A percentile compares a stretch with the other conserved stretches of the same genome.
Conservation (phyloP, 2,113 vertebrate species). For the Hipposideros armiger region DNA sequence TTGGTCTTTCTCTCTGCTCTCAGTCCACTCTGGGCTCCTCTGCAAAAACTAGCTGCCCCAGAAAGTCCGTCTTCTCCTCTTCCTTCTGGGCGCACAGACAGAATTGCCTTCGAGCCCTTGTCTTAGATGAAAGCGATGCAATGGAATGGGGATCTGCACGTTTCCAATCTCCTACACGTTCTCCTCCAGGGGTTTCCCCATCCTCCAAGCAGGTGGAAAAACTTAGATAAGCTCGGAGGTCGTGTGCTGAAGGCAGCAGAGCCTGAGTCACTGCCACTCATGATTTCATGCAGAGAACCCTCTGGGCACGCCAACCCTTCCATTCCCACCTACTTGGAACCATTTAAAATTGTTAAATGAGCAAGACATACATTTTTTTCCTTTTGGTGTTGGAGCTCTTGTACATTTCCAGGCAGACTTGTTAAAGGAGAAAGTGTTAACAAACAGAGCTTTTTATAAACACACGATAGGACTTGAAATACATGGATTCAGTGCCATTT, state of each 20-base stretch:
- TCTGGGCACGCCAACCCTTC: not conserved
- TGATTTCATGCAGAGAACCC: not conserved
- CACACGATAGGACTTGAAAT: not conserved
- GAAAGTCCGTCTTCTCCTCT: not conserved
- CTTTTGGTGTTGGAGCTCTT: not conserved
- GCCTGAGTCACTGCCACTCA: too few relatives aligned
- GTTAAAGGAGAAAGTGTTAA: not conserved
- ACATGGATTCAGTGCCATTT: rapidly evolving
- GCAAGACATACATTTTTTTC: not conserved
- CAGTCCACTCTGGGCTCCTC: not conserved
- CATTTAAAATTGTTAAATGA: not conserved
- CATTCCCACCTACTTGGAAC: not conserved
- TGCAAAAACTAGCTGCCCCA: not conserved
- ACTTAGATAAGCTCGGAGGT: too few relatives aligned
- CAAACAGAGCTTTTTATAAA: not conserved
- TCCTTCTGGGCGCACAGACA: too few relatives aligned
- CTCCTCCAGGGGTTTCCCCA: not conserved
- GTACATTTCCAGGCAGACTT: not conserved
- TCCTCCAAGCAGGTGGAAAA: not conserved
- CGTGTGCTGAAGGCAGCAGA: not conserved
- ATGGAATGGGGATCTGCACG: too few relatives aligned
- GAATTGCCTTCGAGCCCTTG: too few relatives aligned
- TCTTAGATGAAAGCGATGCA: too few relatives aligned
- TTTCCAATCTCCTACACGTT: not conserved
- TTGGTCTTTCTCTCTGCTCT: not conserved